These are phyloP conservation scores for Anthonomus grandis DNA, from an alignment of 1,140 invertebrate species.

Conservation along the genomic window DNA sequence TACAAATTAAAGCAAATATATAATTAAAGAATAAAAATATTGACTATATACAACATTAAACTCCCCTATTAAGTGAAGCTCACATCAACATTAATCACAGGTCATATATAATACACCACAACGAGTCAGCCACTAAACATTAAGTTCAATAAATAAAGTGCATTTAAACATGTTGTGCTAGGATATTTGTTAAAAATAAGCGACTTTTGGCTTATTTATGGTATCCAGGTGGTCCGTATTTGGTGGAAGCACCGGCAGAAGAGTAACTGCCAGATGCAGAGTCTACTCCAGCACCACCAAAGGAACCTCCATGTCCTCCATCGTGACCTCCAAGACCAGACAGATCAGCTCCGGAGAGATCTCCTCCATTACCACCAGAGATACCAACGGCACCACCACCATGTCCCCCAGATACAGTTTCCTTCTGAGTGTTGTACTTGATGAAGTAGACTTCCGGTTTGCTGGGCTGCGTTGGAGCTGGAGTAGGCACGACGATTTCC, in stretches of 20 bases:
- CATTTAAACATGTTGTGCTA: background rate
- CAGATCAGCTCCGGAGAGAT: slow-evolving; percentile 12
- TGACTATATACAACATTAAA: slow-evolving; percentile 15
- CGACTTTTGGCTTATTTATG: slow-evolving; percentile 19
- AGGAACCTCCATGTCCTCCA: background rate
- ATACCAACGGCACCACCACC: slow-evolving; percentile 23
- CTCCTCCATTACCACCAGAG: slow-evolving; percentile 7
- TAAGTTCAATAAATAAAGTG: slow-evolving; percentile 23
- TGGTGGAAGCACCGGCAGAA: slow-evolving; percentile 15
- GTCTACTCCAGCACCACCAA: slow-evolving; percentile 4
- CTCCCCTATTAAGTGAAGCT: background rate
- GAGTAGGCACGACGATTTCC: slow-evolving; percentile 70
- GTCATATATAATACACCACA: slow-evolving; percentile 18
- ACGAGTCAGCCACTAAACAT: slow-evolving; percentile 3
- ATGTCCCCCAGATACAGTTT: slow-evolving; percentile 45
- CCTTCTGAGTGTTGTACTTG: slow-evolving; percentile 78
- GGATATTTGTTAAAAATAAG: slow-evolving; percentile 1
- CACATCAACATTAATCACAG: slow-evolving; percentile 10
- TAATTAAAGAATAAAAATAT: slow-evolving; percentile 6
- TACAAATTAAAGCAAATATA: slow-evolving; percentile 9
- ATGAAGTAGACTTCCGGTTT: slow-evolving; percentile 89
- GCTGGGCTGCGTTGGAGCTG: slow-evolving; percentile 71
- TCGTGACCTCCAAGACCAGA: slow-evolving; percentile 4
- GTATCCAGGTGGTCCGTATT: slow-evolving; percentile 31
- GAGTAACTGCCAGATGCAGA: slow-evolving; percentile 8